phyloP scores from a whole-genome alignment of 2,113 vertebrate species.

The Phycodurus eques region DNA sequence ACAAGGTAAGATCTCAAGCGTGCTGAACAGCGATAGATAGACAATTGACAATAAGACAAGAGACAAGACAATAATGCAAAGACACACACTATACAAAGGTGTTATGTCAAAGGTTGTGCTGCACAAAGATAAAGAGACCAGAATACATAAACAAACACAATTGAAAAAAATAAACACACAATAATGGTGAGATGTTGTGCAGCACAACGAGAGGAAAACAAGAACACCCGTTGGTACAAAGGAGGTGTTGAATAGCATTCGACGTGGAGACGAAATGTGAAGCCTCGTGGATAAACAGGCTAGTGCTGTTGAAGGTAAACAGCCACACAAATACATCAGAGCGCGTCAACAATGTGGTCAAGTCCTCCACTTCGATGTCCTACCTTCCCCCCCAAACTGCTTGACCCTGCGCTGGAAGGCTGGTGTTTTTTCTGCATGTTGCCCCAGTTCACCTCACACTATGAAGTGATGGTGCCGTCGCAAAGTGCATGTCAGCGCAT shows the following conservation, averaged over 20 bases:
- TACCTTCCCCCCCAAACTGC: constrained; percentile 63
- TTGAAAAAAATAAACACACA: constrained; percentile 16
- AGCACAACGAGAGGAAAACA: constrained; percentile 2
- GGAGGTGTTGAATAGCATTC: not conserved
- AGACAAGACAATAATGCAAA: no score
- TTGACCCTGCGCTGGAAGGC: constrained; percentile 41
- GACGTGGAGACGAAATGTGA: not conserved
- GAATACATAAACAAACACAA: constrained; percentile 20
- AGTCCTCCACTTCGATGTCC: constrained; percentile 11
- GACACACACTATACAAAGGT: no score
- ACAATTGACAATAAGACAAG: no score
- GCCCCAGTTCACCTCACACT: constrained; percentile 37
- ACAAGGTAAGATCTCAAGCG: no score
- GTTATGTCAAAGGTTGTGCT: not conserved
- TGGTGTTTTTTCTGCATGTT: constrained; percentile 69
- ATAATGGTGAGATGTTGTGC: not conserved
- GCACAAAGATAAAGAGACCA: constrained; percentile 11
- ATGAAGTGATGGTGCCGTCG: constrained; percentile 36
- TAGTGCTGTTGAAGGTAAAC: no score
- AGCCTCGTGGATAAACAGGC: not conserved
- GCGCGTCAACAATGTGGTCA: not conserved
- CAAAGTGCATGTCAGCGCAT: constrained; percentile 43
- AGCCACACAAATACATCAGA: no score
- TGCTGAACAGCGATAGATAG: no score
- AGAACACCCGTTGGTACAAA: not conserved